Conservation (phyloP, 2,888 invertebrate genomes). For the Vandiemenella viatica region DNA sequence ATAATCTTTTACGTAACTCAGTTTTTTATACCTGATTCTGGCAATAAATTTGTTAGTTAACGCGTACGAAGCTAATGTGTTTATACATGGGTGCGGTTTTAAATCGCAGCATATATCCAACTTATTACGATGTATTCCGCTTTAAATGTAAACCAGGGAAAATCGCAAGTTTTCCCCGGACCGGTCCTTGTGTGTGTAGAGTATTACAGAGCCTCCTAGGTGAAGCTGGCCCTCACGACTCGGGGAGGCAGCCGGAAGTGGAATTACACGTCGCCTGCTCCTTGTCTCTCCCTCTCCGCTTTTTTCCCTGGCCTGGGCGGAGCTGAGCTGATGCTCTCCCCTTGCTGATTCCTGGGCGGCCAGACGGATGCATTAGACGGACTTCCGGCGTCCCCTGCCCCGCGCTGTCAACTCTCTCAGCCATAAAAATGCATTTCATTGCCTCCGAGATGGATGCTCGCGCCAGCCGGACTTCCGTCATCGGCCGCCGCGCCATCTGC, state of each 20-base stretch:
- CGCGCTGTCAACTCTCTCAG: conserved; percentile 7
- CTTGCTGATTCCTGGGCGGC: conserved; percentile 7
- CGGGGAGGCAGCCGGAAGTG: neutral
- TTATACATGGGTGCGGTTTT: too few species aligned
- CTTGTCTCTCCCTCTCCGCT: neutral
- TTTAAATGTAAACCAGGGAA: too few species aligned
- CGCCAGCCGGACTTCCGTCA: neutral
- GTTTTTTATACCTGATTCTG: too few species aligned
- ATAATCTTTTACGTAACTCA: too few species aligned
- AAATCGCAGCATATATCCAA: too few species aligned
- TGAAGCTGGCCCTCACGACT: too few species aligned
- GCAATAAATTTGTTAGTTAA: too few species aligned
- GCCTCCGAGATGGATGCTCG: conserved; percentile 4
- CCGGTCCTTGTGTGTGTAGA: too few species aligned
- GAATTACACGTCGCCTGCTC: neutral
- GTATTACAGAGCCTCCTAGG: too few species aligned
- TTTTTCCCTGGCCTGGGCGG: neutral
- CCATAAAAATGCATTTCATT: conserved; percentile 16
- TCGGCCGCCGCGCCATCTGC: conserved; percentile 10
- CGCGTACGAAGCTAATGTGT: too few species aligned
- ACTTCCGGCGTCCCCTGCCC: conserved; percentile 17
- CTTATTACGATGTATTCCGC: too few species aligned
- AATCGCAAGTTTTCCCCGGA: too few species aligned
- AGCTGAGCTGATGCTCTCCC: neutral
- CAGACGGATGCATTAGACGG: conserved; percentile 19